Conservation (phyloP, 2,797 vertebrate species). For the Leptoclinus maculatus region DNA sequence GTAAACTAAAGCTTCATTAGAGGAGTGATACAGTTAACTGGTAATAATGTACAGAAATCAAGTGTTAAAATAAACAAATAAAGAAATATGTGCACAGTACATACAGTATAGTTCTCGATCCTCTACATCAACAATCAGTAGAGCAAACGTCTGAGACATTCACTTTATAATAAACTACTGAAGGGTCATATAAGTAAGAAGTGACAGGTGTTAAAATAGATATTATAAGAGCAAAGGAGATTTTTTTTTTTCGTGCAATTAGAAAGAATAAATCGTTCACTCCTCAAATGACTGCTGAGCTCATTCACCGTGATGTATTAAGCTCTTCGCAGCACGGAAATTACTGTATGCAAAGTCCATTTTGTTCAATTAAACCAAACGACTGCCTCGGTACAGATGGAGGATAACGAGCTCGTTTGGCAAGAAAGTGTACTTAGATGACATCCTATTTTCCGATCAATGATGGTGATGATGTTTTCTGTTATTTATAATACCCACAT, state of each 20-base stretch:
- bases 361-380: conserved; percentile 10
- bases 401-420: conserved; percentile 39
- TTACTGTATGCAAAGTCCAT: conserved; percentile 11
- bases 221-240: background rate
- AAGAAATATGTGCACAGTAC: background rate
- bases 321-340: background rate
- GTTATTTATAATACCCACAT: background rate
- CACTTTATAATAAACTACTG: background rate
- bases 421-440: conserved; percentile 3
- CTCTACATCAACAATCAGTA: background rate
- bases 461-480: background rate
- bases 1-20: background rate
- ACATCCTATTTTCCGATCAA: background rate
- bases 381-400: conserved; percentile 8
- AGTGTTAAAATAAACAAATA: background rate
- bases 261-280: background rate
- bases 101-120: background rate
- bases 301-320: conserved; percentile 12
- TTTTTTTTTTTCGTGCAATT: background rate
- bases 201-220: background rate
- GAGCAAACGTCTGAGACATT: background rate
- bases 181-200: background rate
- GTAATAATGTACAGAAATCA: background rate
- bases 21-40: background rate
- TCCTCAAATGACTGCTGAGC: conserved; percentile 15